Conservation (phyloP, 37 sponge, comb jelly and placozoan species). For the Crambe crambe region DNA sequence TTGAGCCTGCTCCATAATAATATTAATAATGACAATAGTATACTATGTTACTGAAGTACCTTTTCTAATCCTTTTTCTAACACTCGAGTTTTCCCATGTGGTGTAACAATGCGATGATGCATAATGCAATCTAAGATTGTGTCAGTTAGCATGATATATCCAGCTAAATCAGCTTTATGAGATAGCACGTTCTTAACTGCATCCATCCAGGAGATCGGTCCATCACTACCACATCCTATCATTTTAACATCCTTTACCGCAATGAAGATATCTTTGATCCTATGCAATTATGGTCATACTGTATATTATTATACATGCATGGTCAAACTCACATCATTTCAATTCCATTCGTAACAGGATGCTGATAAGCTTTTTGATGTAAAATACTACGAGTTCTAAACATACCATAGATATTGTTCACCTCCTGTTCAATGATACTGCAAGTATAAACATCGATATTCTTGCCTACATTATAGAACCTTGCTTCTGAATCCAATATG, state of each 20-base stretch:
- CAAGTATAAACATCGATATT: too few species aligned
- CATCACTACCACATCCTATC: neutral
- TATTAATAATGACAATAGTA: too few species aligned
- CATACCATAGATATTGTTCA: conserved; percentile 16
- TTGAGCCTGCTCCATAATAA: too few species aligned
- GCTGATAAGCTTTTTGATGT: conserved; percentile 30
- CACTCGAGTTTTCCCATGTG: too few species aligned
- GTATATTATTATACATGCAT: neutral
- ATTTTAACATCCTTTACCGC: neutral
- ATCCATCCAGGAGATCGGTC: neutral
- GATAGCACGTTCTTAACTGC: neutral
- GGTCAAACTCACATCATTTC: conserved; percentile 23
- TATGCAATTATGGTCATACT: neutral
- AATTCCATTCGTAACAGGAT: neutral
- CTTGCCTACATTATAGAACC: too few species aligned
- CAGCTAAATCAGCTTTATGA: neutral
- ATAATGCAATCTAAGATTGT: neutral
- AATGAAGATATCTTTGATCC: neutral
- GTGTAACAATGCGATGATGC: too few species aligned
- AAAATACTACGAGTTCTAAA: conserved; percentile 13
- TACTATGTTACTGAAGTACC: too few species aligned
- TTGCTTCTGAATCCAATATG: neutral
- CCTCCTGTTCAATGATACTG: conserved; percentile 17
- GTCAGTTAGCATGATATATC: neutral
- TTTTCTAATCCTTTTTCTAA: too few species aligned